Percentiles rank a stretch among this genome's conserved stretches.
These are phyloP conservation scores for Setophaga petechia DNA, from an alignment of 2,113 vertebrate genomes.

Conservation along the genomic window DNA sequence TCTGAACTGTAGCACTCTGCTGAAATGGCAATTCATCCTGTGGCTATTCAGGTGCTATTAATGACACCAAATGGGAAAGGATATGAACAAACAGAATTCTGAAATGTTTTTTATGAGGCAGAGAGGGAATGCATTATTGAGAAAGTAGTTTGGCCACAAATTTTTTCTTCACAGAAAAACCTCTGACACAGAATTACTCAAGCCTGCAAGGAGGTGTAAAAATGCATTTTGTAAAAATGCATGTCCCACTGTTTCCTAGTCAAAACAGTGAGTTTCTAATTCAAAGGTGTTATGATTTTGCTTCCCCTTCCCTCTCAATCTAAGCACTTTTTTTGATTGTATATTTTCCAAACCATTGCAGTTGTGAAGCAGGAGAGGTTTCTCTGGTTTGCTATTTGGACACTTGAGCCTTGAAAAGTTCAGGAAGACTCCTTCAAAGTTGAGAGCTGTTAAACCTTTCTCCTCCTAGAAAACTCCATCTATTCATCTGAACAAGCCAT, in stretches of 20 bases:
- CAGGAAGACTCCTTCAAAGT: not conserved
- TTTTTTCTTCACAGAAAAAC: not conserved
- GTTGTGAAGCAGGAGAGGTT: not conserved
- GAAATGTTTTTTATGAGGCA: not conserved
- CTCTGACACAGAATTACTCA: not conserved
- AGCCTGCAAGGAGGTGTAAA: not conserved
- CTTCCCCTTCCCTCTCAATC: not conserved
- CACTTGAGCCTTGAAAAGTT: not conserved
- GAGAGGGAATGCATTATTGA: not conserved
- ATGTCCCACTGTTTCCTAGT: not conserved
- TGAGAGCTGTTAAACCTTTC: not conserved
- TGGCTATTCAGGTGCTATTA: not conserved
- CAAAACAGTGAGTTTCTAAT: not conserved
- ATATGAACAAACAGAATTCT: not conserved
- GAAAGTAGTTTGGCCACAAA: not conserved
- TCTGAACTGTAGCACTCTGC: not conserved
- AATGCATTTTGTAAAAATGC: not conserved
- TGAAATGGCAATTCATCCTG: not conserved
- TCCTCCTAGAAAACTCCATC: not conserved
- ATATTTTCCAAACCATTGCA: not conserved
- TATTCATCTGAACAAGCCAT: not conserved
- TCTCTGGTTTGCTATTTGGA: not conserved
- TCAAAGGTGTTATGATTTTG: not conserved
- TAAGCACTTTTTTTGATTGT: not conserved
- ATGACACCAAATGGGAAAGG: not conserved